Evolutionary conservation across 2,797 vertebrate species (phyloP).

Genomic region (Champsocephalus esox): DNA sequence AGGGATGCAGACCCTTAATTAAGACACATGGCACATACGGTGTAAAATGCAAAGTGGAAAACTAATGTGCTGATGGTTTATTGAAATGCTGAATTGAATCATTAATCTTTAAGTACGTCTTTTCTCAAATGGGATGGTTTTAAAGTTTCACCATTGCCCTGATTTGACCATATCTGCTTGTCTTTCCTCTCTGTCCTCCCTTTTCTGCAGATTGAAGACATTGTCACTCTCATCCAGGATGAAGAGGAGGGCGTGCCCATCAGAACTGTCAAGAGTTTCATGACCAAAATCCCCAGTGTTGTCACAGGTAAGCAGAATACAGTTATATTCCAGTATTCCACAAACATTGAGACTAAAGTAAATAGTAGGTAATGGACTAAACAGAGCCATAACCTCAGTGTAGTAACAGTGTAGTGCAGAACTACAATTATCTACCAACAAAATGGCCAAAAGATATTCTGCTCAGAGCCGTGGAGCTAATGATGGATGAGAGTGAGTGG

Average conservation of each 20-base stretch:
- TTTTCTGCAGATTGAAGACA: slow-evolving; percentile 92
- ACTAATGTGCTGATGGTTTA: slow-evolving; percentile 1
- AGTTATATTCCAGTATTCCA: too few species aligned
- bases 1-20: not conserved
- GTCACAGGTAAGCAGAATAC: slow-evolving; percentile 89
- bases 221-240: slow-evolving; percentile 94
- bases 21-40: too few species aligned
- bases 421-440: too few species aligned
- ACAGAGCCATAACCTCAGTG: too few species aligned
- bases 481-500: too few species aligned
- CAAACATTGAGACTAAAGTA: too few species aligned
- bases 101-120: not conserved
- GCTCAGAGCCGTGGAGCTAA: too few species aligned
- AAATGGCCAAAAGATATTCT: too few species aligned
- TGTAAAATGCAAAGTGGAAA: not conserved
- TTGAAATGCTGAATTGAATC: slow-evolving; percentile 1
- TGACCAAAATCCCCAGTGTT: slow-evolving; percentile 98
- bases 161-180: not conserved
- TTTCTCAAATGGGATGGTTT: not conserved
- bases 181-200: slow-evolving; percentile 8
- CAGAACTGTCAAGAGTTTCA: slow-evolving; percentile 98
- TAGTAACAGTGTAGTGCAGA: too few species aligned
- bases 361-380: too few species aligned
- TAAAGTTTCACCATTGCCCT: not conserved
- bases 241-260: slow-evolving; percentile 95